Evolutionary conservation across 2,888 invertebrate genomes (phyloP), one percentile per base, ranked within the genome.

Genomic region (Drosophila yooni): DNA sequence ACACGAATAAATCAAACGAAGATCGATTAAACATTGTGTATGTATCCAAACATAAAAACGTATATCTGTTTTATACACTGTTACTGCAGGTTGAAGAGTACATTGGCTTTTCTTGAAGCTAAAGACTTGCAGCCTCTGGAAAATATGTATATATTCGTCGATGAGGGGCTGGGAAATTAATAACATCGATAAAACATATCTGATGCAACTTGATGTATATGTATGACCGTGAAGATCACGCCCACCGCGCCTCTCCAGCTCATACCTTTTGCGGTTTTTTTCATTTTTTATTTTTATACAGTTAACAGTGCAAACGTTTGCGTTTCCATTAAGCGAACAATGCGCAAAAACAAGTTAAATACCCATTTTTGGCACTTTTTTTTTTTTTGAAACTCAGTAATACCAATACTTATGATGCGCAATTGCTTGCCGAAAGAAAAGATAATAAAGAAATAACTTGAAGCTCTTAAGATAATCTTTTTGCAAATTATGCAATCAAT

Each of bases 241-340:
- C n/a, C 40, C 18, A 38, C 13, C 34, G 4, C 13, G 13, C 13
- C 34, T 15, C 5, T 36, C 15, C 0, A 36, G 36, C 36, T 36
- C 36, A 18, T 36, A 18, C 0, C 11, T 11, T 13, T 46, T 46
- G 13, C 7, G 3, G 13, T 21, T 3, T 46, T 21, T 27, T 31
- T 3, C 21, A 2, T 13, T 15, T n/a, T n/a, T 27, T 31, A 25
- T 29, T 58, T 63, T 50, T 46, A n/a, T 56, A 33, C 18, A 65
- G 53, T 62, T 66, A 63, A 76, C 57, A 77, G 59, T 79, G 81
- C 81, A 76, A 73, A 81, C 81, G 79, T 81, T 81, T 73, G 81
- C 78, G 29, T 66, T 81, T 81, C 76, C 66, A 81, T 81, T 75
- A 67, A 66, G 38, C 65, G 21, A 53, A 10, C 43, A 31, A 59